Evolutionary conservation across 2,113 vertebrate species (phyloP).

Genomic region (Pomatostomus ruficeps): DNA sequence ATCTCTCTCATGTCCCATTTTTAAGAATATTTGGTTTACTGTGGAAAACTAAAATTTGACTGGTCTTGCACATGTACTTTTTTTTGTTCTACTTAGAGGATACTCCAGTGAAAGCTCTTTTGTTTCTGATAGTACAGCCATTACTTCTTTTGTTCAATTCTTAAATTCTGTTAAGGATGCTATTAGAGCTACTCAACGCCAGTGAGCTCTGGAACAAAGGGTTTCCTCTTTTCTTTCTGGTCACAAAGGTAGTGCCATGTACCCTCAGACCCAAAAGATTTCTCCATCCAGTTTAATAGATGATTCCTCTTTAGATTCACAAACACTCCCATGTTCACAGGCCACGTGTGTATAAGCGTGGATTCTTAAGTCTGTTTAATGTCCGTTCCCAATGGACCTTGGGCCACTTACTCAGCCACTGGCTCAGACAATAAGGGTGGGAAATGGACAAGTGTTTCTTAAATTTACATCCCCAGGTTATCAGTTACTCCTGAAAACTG

Average conservation of each 20-base stretch:
- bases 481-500: not conserved
- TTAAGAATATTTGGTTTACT: not conserved
- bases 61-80: not conserved
- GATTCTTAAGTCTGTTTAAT: not conserved
- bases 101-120: not conserved
- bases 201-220: not conserved
- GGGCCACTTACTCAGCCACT: not conserved
- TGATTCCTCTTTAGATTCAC: not conserved
- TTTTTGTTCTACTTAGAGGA: not conserved
- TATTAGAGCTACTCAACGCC: fast-evolving
- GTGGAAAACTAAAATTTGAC: not conserved
- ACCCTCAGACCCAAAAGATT: not conserved
- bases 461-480: not conserved
- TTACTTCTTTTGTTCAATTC: not conserved
- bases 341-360: fast-evolving
- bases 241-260: not conserved
- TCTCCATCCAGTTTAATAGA: fast-evolving
- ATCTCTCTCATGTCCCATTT: not conserved
- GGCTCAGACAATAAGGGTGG: not conserved
- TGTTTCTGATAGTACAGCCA: not conserved
- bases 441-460: not conserved
- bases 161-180: not conserved
- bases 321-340: fast-evolving
- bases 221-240: not conserved
- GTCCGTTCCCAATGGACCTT: not conserved